Percentiles rank a stretch among this genome's conserved stretches.
These are phyloP conservation scores for Calephelis virginiensis DNA, from an alignment of 1,140 invertebrate species.

Conservation along the genomic window DNA sequence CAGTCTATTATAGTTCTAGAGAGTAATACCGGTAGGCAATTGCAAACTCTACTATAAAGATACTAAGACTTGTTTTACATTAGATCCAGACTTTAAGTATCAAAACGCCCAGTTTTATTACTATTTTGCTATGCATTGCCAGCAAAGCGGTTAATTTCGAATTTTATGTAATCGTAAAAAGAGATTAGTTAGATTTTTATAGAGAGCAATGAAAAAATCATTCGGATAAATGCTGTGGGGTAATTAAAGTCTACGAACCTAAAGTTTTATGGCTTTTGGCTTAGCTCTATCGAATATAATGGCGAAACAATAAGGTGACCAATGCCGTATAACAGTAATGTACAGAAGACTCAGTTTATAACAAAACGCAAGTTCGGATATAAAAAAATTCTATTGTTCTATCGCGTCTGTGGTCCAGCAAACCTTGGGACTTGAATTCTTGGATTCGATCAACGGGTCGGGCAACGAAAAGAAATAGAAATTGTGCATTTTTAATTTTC, in stretches of 20 bases:
- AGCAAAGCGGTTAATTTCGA: constrained; percentile 31
- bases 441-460: too few species aligned
- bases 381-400: too few species aligned
- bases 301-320: too few species aligned
- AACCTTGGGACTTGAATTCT: too few species aligned
- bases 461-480: too few species aligned
- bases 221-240: constrained; percentile 16
- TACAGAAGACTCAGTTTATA: too few species aligned
- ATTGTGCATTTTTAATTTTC: too few species aligned
- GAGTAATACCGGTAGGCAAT: not conserved
- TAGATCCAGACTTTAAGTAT: not conserved
- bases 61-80: not conserved
- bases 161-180: constrained; percentile 45
- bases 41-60: not conserved
- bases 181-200: constrained; percentile 30
- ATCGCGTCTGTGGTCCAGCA: too few species aligned
- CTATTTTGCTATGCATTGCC: constrained; percentile 37
- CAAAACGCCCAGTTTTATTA: constrained; percentile 31
- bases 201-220: constrained; percentile 31
- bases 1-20: not conserved
- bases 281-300: not conserved
- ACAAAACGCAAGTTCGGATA: too few species aligned
- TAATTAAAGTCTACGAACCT: constrained; percentile 17
- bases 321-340: not conserved
- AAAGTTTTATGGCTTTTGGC: not conserved